These are phyloP conservation scores for Sander lucioperca DNA, from an alignment of 2,113 vertebrate species.

Conservation along the genomic window DNA sequence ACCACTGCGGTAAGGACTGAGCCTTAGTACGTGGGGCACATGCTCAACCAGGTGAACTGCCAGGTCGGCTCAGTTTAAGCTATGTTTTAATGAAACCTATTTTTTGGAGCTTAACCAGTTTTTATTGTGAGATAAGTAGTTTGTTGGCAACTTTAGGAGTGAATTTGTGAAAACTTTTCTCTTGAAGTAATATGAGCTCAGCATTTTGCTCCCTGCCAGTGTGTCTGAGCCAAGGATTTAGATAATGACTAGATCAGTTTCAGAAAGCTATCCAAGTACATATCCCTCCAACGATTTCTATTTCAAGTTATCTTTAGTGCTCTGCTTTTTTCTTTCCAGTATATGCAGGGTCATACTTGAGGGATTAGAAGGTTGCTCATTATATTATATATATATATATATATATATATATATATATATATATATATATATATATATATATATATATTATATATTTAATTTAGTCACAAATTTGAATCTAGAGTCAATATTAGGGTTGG, in stretches of 20 bases:
- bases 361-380: conserved; percentile 2
- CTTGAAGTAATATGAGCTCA: background rate
- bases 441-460: no score
- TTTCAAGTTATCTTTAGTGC: background rate
- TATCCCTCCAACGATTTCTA: conserved; percentile 11
- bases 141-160: background rate
- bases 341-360: background rate
- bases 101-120: background rate
- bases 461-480: no score
- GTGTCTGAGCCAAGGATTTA: conserved; percentile 22
- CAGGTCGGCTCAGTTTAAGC: no score
- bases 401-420: no score
- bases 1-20: no score
- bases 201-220: background rate
- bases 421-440: no score
- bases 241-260: conserved; percentile 34
- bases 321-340: background rate
- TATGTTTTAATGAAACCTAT: background rate
- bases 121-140: background rate
- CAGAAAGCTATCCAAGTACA: conserved; percentile 4
- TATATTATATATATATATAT: no score
- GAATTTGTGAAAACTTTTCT: background rate
- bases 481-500: no score
- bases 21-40: no score
- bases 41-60: no score